Percentiles rank a stretch among this genome's conserved stretches.
Conservation (phyloP, 2,888 invertebrate genomes). For the Meliscaeva auricollis region DNA sequence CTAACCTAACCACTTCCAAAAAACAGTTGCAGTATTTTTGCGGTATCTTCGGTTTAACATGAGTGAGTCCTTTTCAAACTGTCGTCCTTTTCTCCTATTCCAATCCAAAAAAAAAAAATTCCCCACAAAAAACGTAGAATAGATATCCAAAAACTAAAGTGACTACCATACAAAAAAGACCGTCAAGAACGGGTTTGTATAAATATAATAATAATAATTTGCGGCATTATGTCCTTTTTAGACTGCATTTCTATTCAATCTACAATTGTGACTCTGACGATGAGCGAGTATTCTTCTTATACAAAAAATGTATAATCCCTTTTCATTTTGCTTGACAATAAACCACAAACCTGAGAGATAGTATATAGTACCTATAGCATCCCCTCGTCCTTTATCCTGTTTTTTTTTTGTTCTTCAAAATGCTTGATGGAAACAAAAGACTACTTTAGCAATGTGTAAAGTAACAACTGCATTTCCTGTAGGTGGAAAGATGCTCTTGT, state of each 20-base stretch:
- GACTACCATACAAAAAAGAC: not conserved
- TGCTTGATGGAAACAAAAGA: conserved; percentile 35
- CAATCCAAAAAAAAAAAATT: not conserved
- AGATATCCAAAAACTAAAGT: too few species aligned
- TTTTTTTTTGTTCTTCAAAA: conserved; percentile 18
- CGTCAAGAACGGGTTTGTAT: not conserved
- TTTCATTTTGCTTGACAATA: conserved; percentile 57
- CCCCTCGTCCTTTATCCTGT: too few species aligned
- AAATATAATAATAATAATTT: conserved; percentile 49
- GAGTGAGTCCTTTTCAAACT: too few species aligned
- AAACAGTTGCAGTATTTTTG: too few species aligned
- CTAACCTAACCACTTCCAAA: too few species aligned
- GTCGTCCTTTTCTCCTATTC: too few species aligned
- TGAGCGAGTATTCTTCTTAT: conserved; percentile 30
- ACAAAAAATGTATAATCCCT: conserved; percentile 49
- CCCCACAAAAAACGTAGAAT: not conserved
- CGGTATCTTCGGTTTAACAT: too few species aligned
- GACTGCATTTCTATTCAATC: conserved; percentile 43
- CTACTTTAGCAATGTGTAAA: conserved; percentile 59
- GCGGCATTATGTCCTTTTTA: conserved; percentile 55
- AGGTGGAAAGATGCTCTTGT: conserved; percentile 18
- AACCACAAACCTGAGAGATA: conserved; percentile 37
- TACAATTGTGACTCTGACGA: conserved; percentile 2
- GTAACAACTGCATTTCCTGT: conserved; percentile 64
- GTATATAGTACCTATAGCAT: conserved; percentile 7